phyloP scores from a whole-genome alignment of 2,888 invertebrate genomes.

The Siphlonurus alternatus region DNA sequence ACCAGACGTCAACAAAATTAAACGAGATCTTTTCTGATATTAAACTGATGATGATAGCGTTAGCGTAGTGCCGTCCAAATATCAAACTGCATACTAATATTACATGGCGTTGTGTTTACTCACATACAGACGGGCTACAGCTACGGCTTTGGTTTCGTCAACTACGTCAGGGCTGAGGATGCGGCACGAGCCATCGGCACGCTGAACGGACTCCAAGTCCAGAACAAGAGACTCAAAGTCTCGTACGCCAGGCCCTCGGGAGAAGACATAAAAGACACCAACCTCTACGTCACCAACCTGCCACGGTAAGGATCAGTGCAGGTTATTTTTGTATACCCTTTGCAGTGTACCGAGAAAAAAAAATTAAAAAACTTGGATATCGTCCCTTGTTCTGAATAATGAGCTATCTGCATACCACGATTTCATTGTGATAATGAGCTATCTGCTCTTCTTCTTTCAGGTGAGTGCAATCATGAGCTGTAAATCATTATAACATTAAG shows the following conservation, averaged over 20 bases:
- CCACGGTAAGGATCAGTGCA: slow-evolving; percentile 41
- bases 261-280: slow-evolving; percentile 84
- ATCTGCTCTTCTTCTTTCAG: too few relatives aligned
- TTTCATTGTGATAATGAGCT: too few relatives aligned
- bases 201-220: slow-evolving; percentile 72
- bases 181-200: slow-evolving; percentile 72
- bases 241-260: slow-evolving; percentile 84
- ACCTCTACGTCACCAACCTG: slow-evolving; percentile 83
- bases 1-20: too few relatives aligned
- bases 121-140: slow-evolving; percentile 88
- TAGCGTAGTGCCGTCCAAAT: too few relatives aligned
- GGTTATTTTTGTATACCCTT: slow-evolving; percentile 1
- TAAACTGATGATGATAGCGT: too few relatives aligned
- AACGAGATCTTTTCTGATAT: too few relatives aligned
- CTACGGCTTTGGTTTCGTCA: slow-evolving; percentile 92
- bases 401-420: too few relatives aligned
- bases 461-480: too few relatives aligned
- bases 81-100: too few relatives aligned
- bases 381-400: too few relatives aligned
- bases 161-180: slow-evolving; percentile 71
- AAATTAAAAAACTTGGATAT: neutral
- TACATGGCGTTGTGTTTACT: too few relatives aligned
- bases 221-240: slow-evolving; percentile 86
- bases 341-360: neutral
- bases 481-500: too few relatives aligned